Conservation (phyloP, 1,140 invertebrate species). For the Drosophila guanche region DNA sequence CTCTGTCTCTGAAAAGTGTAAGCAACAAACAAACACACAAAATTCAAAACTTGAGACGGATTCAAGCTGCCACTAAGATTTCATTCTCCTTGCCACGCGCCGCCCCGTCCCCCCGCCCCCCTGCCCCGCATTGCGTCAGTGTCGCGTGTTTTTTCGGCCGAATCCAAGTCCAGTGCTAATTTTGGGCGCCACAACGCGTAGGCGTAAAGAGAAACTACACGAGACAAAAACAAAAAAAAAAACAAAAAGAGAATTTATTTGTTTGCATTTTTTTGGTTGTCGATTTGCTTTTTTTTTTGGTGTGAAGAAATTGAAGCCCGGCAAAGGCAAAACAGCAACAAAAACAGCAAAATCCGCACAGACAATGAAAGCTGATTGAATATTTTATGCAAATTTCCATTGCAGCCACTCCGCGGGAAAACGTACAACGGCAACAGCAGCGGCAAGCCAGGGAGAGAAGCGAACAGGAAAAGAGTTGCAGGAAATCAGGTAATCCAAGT, state of each 20-base stretch:
- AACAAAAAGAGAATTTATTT: constrained; percentile 43
- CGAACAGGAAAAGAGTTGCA: constrained; percentile 17
- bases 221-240: constrained; percentile 9
- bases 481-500: constrained; percentile 42
- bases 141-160: constrained; percentile 9
- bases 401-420: constrained; percentile 4
- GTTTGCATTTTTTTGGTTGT: constrained; percentile 29
- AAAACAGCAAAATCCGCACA: neutral
- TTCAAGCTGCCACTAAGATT: neutral
- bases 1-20: constrained; percentile 23
- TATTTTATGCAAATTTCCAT: constrained; percentile 73
- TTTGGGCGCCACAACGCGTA: constrained; percentile 21
- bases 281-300: constrained; percentile 37
- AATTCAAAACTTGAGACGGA: too few relatives aligned
- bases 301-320: constrained; percentile 65
- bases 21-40: neutral
- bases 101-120: neutral
- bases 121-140: neutral
- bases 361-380: constrained; percentile 63
- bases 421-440: constrained; percentile 1
- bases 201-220: constrained; percentile 50
- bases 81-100: neutral
- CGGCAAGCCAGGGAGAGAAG: neutral
- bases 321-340: constrained; percentile 49
- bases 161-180: constrained; percentile 33